A percentile compares a stretch with the other conserved stretches of the same genome.
These are phyloP conservation scores for Thermophis baileyi DNA, from an alignment of 2,113 vertebrate species.

Conservation along the genomic window DNA sequence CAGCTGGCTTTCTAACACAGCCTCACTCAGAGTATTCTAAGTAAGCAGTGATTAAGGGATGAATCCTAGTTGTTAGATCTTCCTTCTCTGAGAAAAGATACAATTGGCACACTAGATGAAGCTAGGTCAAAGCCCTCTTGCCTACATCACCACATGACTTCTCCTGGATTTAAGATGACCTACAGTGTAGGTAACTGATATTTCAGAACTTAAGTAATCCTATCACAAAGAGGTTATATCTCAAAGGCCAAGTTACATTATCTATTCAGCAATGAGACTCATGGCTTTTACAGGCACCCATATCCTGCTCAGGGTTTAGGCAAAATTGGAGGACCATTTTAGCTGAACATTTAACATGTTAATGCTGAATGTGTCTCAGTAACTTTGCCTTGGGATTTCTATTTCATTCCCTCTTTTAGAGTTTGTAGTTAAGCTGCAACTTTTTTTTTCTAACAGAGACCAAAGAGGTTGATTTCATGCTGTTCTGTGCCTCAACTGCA, in stretches of 20 bases:
- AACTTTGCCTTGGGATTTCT: not conserved
- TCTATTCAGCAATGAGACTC: not conserved
- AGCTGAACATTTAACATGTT: not conserved
- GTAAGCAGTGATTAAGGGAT: not conserved
- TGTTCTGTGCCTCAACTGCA: not conserved
- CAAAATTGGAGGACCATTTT: not conserved
- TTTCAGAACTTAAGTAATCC: not conserved
- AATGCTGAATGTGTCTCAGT: not conserved
- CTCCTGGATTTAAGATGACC: not conserved
- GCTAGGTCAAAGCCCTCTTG: not conserved
- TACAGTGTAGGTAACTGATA: not conserved
- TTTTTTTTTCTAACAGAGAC: not conserved
- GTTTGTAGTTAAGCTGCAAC: not conserved
- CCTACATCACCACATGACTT: not conserved
- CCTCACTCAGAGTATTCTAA: not conserved
- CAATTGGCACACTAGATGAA: not conserved
- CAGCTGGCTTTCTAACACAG: not conserved
- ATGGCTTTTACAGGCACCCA: not conserved
- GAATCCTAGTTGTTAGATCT: not conserved
- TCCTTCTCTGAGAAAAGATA: not conserved
- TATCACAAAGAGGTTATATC: not conserved
- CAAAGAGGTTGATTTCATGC: not conserved
- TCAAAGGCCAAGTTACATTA: not conserved
- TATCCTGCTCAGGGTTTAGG: not conserved
- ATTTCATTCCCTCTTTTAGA: not conserved